These are phyloP conservation scores for Erpobdella octoculata DNA, from an alignment of 2,888 invertebrate species.

Conservation along the genomic window DNA sequence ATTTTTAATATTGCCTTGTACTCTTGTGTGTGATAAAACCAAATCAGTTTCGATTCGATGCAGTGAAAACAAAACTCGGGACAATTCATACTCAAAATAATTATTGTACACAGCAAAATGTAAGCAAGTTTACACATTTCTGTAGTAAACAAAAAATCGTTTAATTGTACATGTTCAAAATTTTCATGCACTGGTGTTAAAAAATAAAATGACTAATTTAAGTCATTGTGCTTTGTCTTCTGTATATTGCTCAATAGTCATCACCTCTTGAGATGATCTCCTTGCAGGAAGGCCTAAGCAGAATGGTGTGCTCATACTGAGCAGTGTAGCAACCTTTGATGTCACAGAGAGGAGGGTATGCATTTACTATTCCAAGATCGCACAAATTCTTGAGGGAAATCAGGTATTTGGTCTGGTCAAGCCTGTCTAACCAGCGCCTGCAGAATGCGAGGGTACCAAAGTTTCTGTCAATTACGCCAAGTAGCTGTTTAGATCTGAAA, in stretches of 20 bases:
- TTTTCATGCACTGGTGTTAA: not conserved
- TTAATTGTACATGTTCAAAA: not conserved
- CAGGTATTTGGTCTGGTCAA: conserved; percentile 91
- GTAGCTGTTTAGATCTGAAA: conserved; percentile 81
- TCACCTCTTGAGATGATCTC: conserved; percentile 92
- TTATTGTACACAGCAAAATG: too few relatives aligned
- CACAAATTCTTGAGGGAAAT: conserved; percentile 96
- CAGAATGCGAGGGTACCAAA: conserved; percentile 97
- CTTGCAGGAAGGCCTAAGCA: conserved; percentile 93
- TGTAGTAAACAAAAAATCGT: too few relatives aligned
- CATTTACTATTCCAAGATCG: conserved; percentile 92
- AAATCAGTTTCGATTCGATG: too few relatives aligned
- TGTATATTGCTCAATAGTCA: conserved; percentile 67
- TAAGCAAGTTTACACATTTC: too few relatives aligned
- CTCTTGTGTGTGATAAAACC: too few relatives aligned
- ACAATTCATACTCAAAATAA: too few relatives aligned
- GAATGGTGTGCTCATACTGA: conserved; percentile 96
- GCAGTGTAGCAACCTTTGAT: conserved; percentile 95
- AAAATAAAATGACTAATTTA: not conserved
- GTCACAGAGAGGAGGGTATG: conserved; percentile 96
- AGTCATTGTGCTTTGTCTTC: not conserved
- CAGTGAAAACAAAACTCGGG: too few relatives aligned
- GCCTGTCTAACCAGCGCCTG: conserved; percentile 93
- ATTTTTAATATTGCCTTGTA: too few relatives aligned
- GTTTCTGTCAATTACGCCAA: conserved; percentile 87